phyloP scores from a whole-genome alignment of 2,888 invertebrate species.

The Melanostoma mellinum region DNA sequence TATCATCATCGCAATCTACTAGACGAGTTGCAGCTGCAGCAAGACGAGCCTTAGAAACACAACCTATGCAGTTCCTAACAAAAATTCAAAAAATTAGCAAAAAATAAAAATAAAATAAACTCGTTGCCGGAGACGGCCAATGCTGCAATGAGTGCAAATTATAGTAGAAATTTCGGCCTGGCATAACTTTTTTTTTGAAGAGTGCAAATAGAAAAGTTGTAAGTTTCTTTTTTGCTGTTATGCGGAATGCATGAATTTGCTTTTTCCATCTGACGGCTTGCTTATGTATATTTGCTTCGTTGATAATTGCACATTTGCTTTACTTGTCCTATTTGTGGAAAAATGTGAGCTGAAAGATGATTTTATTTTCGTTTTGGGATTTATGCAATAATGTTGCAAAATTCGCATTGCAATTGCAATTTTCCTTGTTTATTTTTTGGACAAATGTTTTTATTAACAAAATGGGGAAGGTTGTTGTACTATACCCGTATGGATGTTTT shows the following conservation, averaged over 20 bases:
- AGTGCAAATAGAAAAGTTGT: slow-evolving; percentile 70
- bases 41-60: slow-evolving; percentile 44
- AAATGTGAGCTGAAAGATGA: slow-evolving; percentile 40
- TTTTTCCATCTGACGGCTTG: slow-evolving; percentile 46
- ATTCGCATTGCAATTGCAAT: slow-evolving; percentile 30
- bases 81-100: slow-evolving; percentile 18
- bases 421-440: slow-evolving; percentile 34
- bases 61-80: slow-evolving; percentile 45
- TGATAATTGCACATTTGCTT: slow-evolving; percentile 72
- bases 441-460: not conserved
- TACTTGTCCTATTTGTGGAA: slow-evolving; percentile 70
- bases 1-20: slow-evolving; percentile 58
- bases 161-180: slow-evolving; percentile 48
- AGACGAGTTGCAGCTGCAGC: slow-evolving; percentile 60
- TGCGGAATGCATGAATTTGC: slow-evolving; percentile 42
- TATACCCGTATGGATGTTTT: too few species aligned
- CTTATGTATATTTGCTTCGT: slow-evolving; percentile 56
- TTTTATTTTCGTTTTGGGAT: slow-evolving; percentile 7
- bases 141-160: slow-evolving; percentile 58
- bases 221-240: slow-evolving; percentile 48
- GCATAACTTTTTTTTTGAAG: slow-evolving; percentile 34
- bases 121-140: slow-evolving; percentile 38
- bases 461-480: too few species aligned
- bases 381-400: slow-evolving; percentile 61
- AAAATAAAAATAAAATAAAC: slow-evolving; percentile 32